phyloP scores from a whole-genome alignment of 2,888 invertebrate species.

The Oscheius sp. region DNA sequence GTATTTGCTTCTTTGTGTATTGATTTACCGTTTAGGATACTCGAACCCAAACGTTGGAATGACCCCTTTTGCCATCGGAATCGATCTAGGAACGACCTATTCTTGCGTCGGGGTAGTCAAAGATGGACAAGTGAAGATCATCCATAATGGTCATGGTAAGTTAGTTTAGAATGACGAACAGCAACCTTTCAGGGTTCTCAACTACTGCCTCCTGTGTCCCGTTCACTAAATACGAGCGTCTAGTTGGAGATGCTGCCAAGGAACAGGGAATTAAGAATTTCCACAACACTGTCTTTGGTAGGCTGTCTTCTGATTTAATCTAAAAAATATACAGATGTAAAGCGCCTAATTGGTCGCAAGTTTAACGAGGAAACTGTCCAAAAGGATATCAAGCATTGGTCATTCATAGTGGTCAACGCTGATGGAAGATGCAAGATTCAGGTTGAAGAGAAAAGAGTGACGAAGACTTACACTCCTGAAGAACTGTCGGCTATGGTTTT shows the following conservation, averaged over 20 bases:
- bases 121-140: no score
- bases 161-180: no score
- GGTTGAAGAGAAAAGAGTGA: no score
- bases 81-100: conserved; percentile 53
- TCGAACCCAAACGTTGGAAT: no score
- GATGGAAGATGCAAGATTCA: no score
- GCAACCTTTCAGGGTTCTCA: background rate
- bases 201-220: conserved; percentile 81
- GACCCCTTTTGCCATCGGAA: conserved; percentile 50
- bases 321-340: conserved; percentile 57
- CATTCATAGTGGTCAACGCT: no score
- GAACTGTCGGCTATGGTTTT: no score
- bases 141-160: no score
- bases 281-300: conserved; percentile 52
- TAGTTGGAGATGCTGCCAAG: conserved; percentile 76
- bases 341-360: conserved; percentile 76
- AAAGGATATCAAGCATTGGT: no score
- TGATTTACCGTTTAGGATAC: no score
- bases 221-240: conserved; percentile 76
- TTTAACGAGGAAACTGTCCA: conserved; percentile 75
- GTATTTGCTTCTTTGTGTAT: no score
- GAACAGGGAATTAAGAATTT: conserved; percentile 77
- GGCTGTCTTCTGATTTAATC: background rate
- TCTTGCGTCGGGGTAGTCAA: conserved; percentile 44
- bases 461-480: no score